A percentile compares a stretch with the other conserved stretches of the same genome.
Evolutionary conservation across 2,888 invertebrate species (phyloP).

Genomic region (Cheilosia vernalis): DNA sequence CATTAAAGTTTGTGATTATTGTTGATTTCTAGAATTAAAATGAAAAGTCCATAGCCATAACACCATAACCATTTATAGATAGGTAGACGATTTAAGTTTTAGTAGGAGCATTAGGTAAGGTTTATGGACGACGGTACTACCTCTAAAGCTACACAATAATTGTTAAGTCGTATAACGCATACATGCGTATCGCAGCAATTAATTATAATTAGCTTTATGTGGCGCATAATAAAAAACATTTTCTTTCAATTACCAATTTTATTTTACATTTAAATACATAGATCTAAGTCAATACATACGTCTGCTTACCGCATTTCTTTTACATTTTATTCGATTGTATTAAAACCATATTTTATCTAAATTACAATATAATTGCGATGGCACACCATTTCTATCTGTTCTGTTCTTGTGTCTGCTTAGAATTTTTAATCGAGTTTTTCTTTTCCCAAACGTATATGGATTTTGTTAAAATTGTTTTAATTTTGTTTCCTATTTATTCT

Average conservation of each 20-base stretch:
- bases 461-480: background rate
- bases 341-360: constrained; percentile 20
- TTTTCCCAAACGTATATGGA: background rate
- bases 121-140: no score
- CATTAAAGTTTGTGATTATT: no score
- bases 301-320: background rate
- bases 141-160: background rate
- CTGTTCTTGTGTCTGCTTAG: constrained; percentile 6
- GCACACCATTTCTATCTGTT: no score
- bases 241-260: constrained; percentile 12
- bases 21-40: no score
- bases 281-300: constrained; percentile 12
- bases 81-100: no score
- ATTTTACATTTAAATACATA: constrained; percentile 50
- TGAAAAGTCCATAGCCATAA: no score
- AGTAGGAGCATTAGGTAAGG: no score
- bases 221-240: background rate
- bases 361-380: background rate
- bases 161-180: background rate
- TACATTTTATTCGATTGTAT: constrained; percentile 1
- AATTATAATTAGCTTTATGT: background rate
- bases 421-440: constrained; percentile 8
- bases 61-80: no score
- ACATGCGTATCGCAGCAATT: background rate
- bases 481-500: no score